phyloP scores from a whole-genome alignment of 2,888 invertebrate genomes.

The Meiosimyza decipiens region DNA sequence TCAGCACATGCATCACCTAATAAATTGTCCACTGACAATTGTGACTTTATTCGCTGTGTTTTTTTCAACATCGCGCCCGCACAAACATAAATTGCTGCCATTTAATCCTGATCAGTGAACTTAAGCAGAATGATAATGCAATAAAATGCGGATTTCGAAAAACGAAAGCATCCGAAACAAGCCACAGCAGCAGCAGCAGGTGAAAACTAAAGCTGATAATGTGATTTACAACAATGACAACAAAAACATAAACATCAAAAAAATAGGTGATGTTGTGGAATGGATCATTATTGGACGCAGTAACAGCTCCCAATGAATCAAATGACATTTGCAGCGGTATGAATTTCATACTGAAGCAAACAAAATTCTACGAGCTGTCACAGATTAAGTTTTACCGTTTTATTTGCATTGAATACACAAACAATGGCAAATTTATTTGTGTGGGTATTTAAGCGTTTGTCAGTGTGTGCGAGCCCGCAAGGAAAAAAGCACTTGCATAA shows the following conservation, averaged over 20 bases:
- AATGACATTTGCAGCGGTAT: conserved; percentile 39
- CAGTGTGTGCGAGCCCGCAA: background rate
- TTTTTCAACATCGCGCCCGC: background rate
- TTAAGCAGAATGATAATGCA: conserved; percentile 20
- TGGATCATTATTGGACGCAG: too few relatives aligned
- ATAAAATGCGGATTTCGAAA: conserved; percentile 17
- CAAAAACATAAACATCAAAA: conserved; percentile 1
- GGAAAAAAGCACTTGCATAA: too few relatives aligned
- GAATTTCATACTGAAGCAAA: conserved; percentile 60
- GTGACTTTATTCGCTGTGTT: background rate
- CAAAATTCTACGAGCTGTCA: conserved; percentile 57
- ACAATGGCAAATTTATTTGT: background rate
- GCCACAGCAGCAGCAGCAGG: background rate
- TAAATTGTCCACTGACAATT: background rate
- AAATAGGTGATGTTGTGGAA: conserved; percentile 22
- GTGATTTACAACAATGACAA: conserved; percentile 11
- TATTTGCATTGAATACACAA: conserved; percentile 25
- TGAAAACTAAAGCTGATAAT: conserved; percentile 1
- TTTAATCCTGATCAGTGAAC: conserved; percentile 24
- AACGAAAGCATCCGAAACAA: too few relatives aligned
- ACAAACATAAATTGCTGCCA: conserved; percentile 14
- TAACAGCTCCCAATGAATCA: too few relatives aligned
- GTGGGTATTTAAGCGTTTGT: background rate
- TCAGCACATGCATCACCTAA: background rate
- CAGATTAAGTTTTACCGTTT: conserved; percentile 61